Conservation (phyloP, 2,888 invertebrate species). For the Tetragonula carbonaria region DNA sequence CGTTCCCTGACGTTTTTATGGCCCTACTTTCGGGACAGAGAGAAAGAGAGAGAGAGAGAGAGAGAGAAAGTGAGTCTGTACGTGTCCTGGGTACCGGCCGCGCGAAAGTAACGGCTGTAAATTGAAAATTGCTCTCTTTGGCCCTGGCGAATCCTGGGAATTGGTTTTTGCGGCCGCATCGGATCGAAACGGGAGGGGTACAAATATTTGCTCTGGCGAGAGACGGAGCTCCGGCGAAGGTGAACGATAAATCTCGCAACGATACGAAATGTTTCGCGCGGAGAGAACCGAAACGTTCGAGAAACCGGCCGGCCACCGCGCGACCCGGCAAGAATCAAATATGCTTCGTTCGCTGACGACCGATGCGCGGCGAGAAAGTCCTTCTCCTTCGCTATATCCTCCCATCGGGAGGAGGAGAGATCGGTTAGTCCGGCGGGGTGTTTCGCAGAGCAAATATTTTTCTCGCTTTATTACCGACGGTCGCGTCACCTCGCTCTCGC, state of each 20-base stretch:
- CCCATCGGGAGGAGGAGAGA: conserved; percentile 15
- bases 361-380: conserved; percentile 7
- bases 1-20: conserved; percentile 68
- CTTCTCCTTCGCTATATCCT: too few species aligned
- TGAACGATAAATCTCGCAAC: conserved; percentile 52
- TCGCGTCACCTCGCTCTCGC: conserved; percentile 55
- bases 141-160: conserved; percentile 31
- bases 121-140: conserved; percentile 60
- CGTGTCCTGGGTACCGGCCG: conserved; percentile 58
- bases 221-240: neutral
- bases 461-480: conserved; percentile 72
- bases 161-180: conserved; percentile 28
- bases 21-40: conserved; percentile 54
- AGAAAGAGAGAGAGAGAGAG: too few species aligned
- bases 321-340: conserved; percentile 39
- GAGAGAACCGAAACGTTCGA: conserved; percentile 52
- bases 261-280: conserved; percentile 48
- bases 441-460: conserved; percentile 76
- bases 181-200: conserved; percentile 48
- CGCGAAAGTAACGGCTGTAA: conserved; percentile 60
- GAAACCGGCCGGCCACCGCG: neutral
- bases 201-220: conserved; percentile 52
- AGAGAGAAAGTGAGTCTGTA: conserved; percentile 28
- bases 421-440: conserved; percentile 62
- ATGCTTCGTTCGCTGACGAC: conserved; percentile 29